Base-by-base conservation (phyloP, 2,797 vertebrate species). In the Salmo trutta region DNA sequence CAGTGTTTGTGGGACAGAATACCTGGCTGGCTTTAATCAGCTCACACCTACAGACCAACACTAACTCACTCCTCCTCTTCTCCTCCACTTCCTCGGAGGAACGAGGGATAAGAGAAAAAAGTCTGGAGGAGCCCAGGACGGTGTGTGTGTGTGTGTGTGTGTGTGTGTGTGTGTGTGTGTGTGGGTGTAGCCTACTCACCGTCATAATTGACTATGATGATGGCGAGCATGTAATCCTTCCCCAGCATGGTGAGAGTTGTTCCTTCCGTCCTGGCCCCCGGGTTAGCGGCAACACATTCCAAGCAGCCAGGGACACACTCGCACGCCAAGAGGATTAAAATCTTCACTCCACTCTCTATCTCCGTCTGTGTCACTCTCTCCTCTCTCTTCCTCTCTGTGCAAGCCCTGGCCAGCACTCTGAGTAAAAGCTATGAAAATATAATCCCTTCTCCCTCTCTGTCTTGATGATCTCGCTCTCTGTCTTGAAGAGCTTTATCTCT, bases 141-240 rank as follows among this genome's bases (percentile, higher is more conserved):
- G 64, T 29, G 47, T 75, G 31, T 21, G 41, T 36, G 64, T 29
- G 47, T 75, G 31, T 33, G 62, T 53, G 17, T 69, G 8, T 7
- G 36, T 36, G 7, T 8, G 36, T 41, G 36, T 31, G 64, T 31
- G 70, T 36, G 17, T 66, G 8, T 8, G 36, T 10, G 41, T 47
- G 41, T 3, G 10, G 12, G 41, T 14, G 41, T 47, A 3, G 41
- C 41, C 41, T 47, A 79, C 92, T 89, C 85, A 98, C 97, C 97
- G 64, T 97, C 96, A 87, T 96, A 97, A 94, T 97, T 97, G 91
- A 97, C 96, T 77, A 98, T 95, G 91, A 97, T 96, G 91, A 98
- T 98, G 87, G 97, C 97, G 88, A 98, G 91, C 97, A 96, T 98
- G 89, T 98, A 98, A 88, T 98, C 97, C 92, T 98, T 98, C 86